A percentile compares a stretch with the other conserved stretches of the same genome.
These are phyloP conservation scores for Heteropelma amictum DNA, from an alignment of 2,888 invertebrate species.

Conservation along the genomic window DNA sequence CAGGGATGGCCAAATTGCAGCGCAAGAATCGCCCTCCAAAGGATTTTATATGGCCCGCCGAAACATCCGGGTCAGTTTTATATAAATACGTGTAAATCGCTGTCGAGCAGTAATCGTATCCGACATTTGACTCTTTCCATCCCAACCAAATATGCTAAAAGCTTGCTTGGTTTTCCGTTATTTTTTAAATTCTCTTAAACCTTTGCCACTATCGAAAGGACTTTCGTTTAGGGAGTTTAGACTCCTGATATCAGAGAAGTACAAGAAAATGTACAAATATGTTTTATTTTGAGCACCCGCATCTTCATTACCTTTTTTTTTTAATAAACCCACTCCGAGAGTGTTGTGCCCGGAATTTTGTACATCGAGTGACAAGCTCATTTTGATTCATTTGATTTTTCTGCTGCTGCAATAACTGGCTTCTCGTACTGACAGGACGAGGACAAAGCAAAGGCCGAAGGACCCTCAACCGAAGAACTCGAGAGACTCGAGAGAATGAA, in stretches of 20 bases:
- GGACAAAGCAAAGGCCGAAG: slow-evolving; percentile 83
- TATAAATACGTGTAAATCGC: slow-evolving; percentile 50
- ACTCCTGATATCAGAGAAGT: slow-evolving; percentile 1
- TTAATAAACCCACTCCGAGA: slow-evolving; percentile 19
- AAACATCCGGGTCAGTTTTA: slow-evolving; percentile 61
- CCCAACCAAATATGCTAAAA: neutral
- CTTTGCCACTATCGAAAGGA: too few relatives aligned
- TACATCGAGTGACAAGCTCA: slow-evolving; percentile 17
- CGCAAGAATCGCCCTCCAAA: slow-evolving; percentile 58
- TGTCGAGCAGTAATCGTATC: slow-evolving; percentile 43
- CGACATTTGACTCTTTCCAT: neutral
- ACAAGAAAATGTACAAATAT: slow-evolving; percentile 11
- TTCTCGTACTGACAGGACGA: slow-evolving; percentile 80
- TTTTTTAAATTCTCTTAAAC: neutral
- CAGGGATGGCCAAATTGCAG: slow-evolving; percentile 60
- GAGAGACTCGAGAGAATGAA: slow-evolving; percentile 81
- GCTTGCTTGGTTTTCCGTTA: slow-evolving; percentile 25
- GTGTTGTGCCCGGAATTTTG: slow-evolving; percentile 39
- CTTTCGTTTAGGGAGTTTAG: slow-evolving; percentile 1
- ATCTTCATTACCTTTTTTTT: slow-evolving; percentile 4
- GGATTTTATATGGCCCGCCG: slow-evolving; percentile 61
- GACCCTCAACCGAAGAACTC: slow-evolving; percentile 81
- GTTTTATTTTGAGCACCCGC: slow-evolving; percentile 3
- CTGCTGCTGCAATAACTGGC: neutral
- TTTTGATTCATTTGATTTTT: neutral